A percentile compares a stretch with the other conserved stretches of the same genome.
Evolutionary conservation across 2,797 vertebrate species (phyloP).

Genomic region (Danio tinwini): DNA sequence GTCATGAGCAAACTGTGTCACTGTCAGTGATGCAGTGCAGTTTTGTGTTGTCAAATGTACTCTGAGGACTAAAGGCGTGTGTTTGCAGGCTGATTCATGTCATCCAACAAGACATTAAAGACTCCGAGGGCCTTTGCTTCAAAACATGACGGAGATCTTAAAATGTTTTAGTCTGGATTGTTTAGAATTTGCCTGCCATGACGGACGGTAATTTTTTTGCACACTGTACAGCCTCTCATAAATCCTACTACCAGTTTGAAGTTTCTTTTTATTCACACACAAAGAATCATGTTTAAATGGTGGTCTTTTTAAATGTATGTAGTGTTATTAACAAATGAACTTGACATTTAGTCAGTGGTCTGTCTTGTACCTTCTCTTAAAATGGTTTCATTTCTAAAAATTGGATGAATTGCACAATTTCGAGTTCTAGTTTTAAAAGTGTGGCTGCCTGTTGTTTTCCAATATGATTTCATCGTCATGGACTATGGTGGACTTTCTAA

Average conservation of each 20-base stretch:
- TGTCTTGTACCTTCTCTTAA: conserved; percentile 77
- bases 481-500: conserved; percentile 74
- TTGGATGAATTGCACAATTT: conserved; percentile 91
- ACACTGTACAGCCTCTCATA: conserved; percentile 91
- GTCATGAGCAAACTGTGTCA: neutral
- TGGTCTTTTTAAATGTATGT: conserved; percentile 86
- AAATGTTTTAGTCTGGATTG: conserved; percentile 12
- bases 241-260: conserved; percentile 63
- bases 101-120: neutral
- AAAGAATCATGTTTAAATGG: conserved; percentile 83
- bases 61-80: conserved; percentile 9
- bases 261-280: conserved; percentile 66
- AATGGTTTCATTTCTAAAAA: conserved; percentile 81
- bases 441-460: conserved; percentile 64
- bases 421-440: conserved; percentile 71
- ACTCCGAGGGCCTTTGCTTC: neutral
- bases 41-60: neutral
- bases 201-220: conserved; percentile 81
- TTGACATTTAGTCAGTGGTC: conserved; percentile 70
- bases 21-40: conserved; percentile 7
- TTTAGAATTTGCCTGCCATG: conserved; percentile 54
- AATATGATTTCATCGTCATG: conserved; percentile 65
- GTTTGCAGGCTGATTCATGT: conserved; percentile 24
- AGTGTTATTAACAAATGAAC: conserved; percentile 79
- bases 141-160: neutral